Percentiles rank a stretch among this genome's conserved stretches.
These are phyloP conservation scores for Meloidogyne hapla DNA, from an alignment of 1,140 invertebrate genomes.

Conservation along the genomic window DNA sequence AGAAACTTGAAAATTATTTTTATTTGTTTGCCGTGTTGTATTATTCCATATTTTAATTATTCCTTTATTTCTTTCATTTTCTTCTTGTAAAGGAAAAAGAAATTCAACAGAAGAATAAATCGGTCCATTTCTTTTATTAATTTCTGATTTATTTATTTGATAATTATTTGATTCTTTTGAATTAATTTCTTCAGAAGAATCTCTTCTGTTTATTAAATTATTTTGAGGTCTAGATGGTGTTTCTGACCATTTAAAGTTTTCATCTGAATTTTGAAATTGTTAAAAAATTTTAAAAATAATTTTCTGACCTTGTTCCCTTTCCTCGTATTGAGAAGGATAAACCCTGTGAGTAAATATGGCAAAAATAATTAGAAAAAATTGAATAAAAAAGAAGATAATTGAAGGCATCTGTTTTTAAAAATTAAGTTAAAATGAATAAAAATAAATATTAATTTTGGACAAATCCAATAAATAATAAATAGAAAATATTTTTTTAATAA, in stretches of 20 bases:
- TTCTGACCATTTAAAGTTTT: too few species aligned
- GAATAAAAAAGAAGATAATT: neutral
- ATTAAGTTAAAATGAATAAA: neutral
- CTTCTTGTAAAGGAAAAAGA: neutral
- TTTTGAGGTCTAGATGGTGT: too few species aligned
- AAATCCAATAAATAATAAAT: neutral
- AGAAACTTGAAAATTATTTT: conserved; percentile 27
- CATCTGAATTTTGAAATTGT: too few species aligned
- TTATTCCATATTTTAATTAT: neutral
- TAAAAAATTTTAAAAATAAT: too few species aligned
- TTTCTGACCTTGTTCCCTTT: too few species aligned
- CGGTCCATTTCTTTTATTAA: neutral
- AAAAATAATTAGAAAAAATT: neutral
- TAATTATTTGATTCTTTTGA: too few species aligned
- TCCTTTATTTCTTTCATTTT: neutral
- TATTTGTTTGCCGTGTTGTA: neutral
- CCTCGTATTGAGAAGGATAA: too few species aligned
- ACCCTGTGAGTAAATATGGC: neutral
- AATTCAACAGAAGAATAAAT: conserved; percentile 1
- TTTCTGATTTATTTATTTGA: neutral
- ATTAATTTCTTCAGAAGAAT: neutral
- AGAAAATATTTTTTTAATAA: neutral
- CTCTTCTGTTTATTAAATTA: too few species aligned
- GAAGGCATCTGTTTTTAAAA: neutral
- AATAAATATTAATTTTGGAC: neutral